Evolutionary conservation across 2,888 invertebrate species (phyloP), one percentile per base, ranked within the genome.

Genomic region (Cheiracanthium punctorium): DNA sequence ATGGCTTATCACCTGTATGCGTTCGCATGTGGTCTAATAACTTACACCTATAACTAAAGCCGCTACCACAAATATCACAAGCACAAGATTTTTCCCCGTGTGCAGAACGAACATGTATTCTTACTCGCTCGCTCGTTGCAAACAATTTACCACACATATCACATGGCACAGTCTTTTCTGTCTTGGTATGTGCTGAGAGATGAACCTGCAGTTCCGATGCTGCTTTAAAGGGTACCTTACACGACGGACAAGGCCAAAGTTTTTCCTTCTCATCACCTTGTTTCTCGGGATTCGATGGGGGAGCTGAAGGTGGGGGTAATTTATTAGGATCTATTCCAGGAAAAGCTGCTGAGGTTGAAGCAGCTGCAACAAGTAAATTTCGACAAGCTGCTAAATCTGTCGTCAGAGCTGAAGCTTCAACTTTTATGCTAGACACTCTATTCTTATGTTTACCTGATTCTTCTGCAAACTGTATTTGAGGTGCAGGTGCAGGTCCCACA

Each of bases 1-100:
- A 90, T 65, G 90, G 90, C 76, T 90, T 89, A 67, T 90, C 90
- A 33, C 90, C 90, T 65, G 90, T 90, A 65, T 90, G 90, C 24
- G 90, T 90, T 58, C 90, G 58, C 90, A 90, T 90, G 77, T 90
- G 90, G 79, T 90, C 90, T 43, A 90, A 48, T 52, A 90, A 80
- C 80, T 90, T 90, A 86, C 90, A 90, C 43, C 89, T 82, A 77
- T 90, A 90, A 73, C 90, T 89, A 75, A 90, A 90, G 2, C 90
- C 89, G 69, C 89, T 89, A 65, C 90, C 90, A 82, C 90, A 90
- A 52, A 90, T 90, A 73, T 89, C 89, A 88, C 90, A 90, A 17
- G 89, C 87, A 80, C 90, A 90, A 37, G 89, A 89, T 79, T 90
- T 90, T 58, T 90, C 90, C 20, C 90, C 89, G 70, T 90, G 90